Conservation (phyloP, 2,797 vertebrate genomes). For the Danio albolineatus region DNA sequence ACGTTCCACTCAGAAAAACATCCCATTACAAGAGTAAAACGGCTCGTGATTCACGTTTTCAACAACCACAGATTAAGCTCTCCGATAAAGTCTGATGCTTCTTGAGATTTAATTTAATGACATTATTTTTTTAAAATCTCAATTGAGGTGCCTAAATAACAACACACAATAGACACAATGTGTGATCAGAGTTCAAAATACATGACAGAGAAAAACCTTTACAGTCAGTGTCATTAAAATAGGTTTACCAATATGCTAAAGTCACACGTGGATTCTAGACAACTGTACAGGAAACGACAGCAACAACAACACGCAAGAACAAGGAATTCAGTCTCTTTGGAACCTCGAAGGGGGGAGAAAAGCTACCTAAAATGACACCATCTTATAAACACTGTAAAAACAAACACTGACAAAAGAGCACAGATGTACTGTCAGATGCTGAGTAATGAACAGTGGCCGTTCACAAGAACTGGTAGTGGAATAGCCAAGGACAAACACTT, state of each 20-base stretch:
- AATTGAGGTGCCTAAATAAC: slow-evolving; percentile 45
- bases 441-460: slow-evolving; percentile 69
- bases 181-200: slow-evolving; percentile 44
- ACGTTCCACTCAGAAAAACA: not conserved
- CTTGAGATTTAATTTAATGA: slow-evolving; percentile 40
- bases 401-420: slow-evolving; percentile 71
- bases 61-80: slow-evolving; percentile 48
- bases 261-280: slow-evolving; percentile 57
- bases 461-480: slow-evolving; percentile 64
- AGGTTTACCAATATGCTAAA: slow-evolving; percentile 45
- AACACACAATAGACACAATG: slow-evolving; percentile 50
- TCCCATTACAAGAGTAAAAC: slow-evolving; percentile 4
- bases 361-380: slow-evolving; percentile 71
- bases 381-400: slow-evolving; percentile 73
- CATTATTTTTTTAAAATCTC: slow-evolving; percentile 12
- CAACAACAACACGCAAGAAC: slow-evolving; percentile 44
- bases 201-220: slow-evolving; percentile 53
- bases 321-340: slow-evolving; percentile 48
- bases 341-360: slow-evolving; percentile 23
- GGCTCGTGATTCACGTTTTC: not conserved
- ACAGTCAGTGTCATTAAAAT: slow-evolving; percentile 51
- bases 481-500: slow-evolving; percentile 42
- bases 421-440: slow-evolving; percentile 66
- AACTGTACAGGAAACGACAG: slow-evolving; percentile 53
- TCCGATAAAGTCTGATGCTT: slow-evolving; percentile 54